These are phyloP conservation scores for Columbina picui DNA, from an alignment of 2,113 vertebrate genomes.

Conservation along the genomic window DNA sequence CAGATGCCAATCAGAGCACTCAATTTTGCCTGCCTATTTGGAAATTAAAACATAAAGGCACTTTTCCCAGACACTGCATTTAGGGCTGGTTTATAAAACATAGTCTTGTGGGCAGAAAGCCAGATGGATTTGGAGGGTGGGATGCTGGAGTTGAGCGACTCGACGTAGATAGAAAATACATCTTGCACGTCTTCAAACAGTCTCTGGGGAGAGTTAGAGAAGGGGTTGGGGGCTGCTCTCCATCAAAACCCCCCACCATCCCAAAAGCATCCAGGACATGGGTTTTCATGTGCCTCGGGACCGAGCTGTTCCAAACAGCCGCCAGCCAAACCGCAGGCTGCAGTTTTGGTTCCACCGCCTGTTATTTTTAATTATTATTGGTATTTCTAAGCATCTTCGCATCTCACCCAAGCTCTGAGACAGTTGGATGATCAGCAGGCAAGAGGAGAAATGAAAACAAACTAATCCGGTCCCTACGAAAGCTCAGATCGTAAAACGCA, in stretches of 20 bases:
- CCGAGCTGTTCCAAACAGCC: background rate
- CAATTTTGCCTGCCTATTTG: constrained; percentile 65
- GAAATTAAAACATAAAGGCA: constrained; percentile 73
- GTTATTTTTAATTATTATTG: constrained; percentile 11
- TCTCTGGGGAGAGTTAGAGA: accelerated
- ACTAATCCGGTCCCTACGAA: background rate
- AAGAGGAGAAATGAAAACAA: constrained; percentile 18
- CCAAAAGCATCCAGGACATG: background rate
- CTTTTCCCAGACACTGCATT: constrained; percentile 47
- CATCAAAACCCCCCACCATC: background rate
- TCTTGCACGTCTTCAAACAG: accelerated
- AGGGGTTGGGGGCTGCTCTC: accelerated
- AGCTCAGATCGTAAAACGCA: background rate
- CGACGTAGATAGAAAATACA: background rate
- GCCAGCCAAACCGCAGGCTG: background rate
- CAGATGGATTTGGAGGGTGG: background rate
- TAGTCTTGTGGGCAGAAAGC: constrained; percentile 40
- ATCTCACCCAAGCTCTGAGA: constrained; percentile 22
- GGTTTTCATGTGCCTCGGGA: background rate
- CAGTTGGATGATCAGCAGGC: constrained; percentile 34
- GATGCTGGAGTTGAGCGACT: background rate
- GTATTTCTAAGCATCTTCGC: background rate
- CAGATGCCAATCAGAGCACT: constrained; percentile 70
- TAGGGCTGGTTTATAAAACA: constrained; percentile 55
- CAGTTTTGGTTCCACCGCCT: background rate